phyloP scores from a whole-genome alignment of 2,888 invertebrate species.

The Calephelis perditalis region DNA sequence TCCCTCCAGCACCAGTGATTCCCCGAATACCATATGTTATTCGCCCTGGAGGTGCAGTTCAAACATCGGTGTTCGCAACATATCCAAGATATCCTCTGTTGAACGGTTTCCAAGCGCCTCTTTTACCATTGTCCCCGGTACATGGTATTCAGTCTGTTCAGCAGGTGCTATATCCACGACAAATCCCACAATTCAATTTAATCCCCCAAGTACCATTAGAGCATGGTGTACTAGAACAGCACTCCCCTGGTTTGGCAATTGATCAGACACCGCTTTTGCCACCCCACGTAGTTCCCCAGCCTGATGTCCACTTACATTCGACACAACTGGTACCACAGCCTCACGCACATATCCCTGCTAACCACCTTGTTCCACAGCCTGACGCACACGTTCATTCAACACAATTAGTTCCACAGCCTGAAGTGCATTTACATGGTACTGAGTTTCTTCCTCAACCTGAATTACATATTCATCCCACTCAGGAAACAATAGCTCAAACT shows the following conservation, averaged over 20 bases:
- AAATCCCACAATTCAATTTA: slow-evolving; percentile 45
- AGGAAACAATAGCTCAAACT: slow-evolving; percentile 32
- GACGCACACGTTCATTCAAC: slow-evolving; percentile 23
- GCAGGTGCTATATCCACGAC: slow-evolving; percentile 44
- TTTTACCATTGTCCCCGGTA: slow-evolving; percentile 36
- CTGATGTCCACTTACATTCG: slow-evolving; percentile 30
- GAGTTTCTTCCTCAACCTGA: slow-evolving; percentile 21
- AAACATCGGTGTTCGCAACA: slow-evolving; percentile 64
- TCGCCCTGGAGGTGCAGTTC: slow-evolving; percentile 64
- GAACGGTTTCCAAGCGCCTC: slow-evolving; percentile 47
- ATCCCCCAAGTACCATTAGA: slow-evolving; percentile 37
- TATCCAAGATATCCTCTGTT: slow-evolving; percentile 64
- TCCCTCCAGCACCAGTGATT: slow-evolving; percentile 42
- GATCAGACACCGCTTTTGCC: slow-evolving; percentile 33
- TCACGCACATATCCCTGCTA: slow-evolving; percentile 19
- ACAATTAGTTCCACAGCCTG: slow-evolving; percentile 33
- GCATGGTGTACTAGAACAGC: slow-evolving; percentile 43
- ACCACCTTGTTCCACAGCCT: slow-evolving; percentile 19
- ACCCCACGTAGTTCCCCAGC: not conserved
- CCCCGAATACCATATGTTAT: slow-evolving; percentile 48
- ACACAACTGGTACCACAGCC: slow-evolving; percentile 33
- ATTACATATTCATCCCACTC: slow-evolving; percentile 33
- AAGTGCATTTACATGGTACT: slow-evolving; percentile 21
- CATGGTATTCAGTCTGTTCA: slow-evolving; percentile 29
- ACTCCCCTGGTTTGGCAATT: slow-evolving; percentile 35